A percentile compares a stretch with the other conserved stretches of the same genome.
Conservation (phyloP, 2,888 invertebrate genomes). For the Dusona sp. region DNA sequence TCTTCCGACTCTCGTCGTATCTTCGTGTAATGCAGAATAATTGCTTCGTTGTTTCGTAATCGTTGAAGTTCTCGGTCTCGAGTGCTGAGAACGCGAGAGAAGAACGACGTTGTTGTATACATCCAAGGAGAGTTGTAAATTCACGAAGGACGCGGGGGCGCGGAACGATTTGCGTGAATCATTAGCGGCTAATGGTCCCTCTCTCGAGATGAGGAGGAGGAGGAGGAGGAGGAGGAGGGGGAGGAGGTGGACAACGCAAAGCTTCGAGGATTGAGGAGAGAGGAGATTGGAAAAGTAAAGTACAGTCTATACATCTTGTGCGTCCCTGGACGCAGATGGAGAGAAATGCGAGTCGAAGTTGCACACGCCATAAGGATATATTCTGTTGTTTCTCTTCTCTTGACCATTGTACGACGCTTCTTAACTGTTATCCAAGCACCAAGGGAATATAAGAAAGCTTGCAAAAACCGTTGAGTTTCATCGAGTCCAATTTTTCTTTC, state of each 20-base stretch:
- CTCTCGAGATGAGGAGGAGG: conserved; percentile 45
- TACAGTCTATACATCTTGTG: conserved; percentile 72
- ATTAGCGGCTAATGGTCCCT: conserved; percentile 74
- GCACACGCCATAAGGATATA: conserved; percentile 34
- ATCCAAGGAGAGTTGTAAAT: conserved; percentile 52
- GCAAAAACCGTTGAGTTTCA: not conserved
- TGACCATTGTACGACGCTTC: conserved; percentile 29
- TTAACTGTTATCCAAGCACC: conserved; percentile 16
- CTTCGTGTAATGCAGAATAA: conserved; percentile 48
- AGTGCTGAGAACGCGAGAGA: conserved; percentile 40
- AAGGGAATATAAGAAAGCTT: not conserved
- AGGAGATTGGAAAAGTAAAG: conserved; percentile 31
- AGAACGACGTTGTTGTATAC: conserved; percentile 35
- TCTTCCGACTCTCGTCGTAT: conserved; percentile 33
- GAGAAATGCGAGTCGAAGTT: conserved; percentile 22
- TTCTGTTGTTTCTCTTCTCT: conserved; percentile 11
- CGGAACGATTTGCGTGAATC: conserved; percentile 77
- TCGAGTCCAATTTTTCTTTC: not conserved
- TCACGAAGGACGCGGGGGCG: conserved; percentile 63
- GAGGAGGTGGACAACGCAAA: not conserved
- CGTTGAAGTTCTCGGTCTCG: conserved; percentile 52
- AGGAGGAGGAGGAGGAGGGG: conserved; percentile 11
- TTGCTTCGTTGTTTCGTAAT: conserved; percentile 64
- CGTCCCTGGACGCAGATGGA: conserved; percentile 51
- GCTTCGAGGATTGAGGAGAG: conserved; percentile 24